Evolutionary conservation across 2,113 vertebrate genomes (phyloP).

Genomic region (Amia ocellicauda): DNA sequence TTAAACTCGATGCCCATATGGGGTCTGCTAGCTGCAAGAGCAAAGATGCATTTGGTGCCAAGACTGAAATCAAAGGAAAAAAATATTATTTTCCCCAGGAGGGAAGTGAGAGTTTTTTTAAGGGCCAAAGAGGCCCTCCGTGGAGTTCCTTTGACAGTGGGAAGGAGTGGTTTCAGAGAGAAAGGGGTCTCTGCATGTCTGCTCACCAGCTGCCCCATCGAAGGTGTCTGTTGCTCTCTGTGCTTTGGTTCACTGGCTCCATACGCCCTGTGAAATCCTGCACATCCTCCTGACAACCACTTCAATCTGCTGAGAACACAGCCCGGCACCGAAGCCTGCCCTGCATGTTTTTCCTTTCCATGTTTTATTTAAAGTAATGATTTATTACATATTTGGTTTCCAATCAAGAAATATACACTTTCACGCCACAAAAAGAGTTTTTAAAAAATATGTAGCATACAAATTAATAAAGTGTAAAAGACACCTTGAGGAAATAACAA

Average conservation of each 20-base stretch:
- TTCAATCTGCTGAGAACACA: background rate
- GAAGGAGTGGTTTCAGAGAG: background rate
- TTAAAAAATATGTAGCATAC: too few species aligned
- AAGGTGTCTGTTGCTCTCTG: constrained; percentile 15
- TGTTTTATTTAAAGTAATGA: background rate
- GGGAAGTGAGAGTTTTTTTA: constrained; percentile 11
- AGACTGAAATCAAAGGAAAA: constrained; percentile 34
- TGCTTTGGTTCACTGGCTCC: background rate
- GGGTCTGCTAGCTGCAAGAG: constrained; percentile 11
- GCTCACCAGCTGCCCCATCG: constrained; percentile 30
- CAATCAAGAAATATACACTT: too few species aligned
- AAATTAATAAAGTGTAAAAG: too few species aligned
- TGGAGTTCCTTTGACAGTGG: background rate
- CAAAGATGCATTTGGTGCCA: constrained; percentile 33
- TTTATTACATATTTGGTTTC: too few species aligned
- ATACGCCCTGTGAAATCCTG: background rate
- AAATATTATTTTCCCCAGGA: constrained; percentile 32
- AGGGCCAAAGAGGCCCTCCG: constrained; percentile 1
- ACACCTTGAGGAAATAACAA: too few species aligned
- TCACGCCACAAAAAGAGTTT: too few species aligned
- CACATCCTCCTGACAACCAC: background rate
- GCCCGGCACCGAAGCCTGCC: background rate
- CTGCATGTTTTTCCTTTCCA: background rate
- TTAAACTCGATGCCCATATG: constrained; percentile 26
- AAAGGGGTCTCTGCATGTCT: constrained; percentile 20